Evolutionary conservation across 2,113 vertebrate species (phyloP), one percentile per base, ranked within the genome.

Genomic region (Vulpes vulpes): DNA sequence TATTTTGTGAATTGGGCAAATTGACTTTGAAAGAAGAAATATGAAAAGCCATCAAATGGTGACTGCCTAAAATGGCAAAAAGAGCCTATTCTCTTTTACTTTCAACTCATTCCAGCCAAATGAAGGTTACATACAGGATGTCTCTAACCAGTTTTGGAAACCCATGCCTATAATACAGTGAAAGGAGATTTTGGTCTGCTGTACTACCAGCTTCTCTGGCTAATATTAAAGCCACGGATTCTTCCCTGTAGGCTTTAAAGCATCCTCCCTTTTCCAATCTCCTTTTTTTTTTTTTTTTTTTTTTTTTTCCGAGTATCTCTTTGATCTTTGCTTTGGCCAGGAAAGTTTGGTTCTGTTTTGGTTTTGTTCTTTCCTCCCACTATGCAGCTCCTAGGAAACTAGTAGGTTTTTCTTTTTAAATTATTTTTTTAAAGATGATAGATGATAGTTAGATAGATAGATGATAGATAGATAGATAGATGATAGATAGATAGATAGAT

Each of bases 1-100:
- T 30, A 17, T 51, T 81, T 89, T 69, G 89, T 96, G 60, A 91
- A 92, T 91, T 80, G 69, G 14, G 30, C 69, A 84, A 67, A 84
- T 60, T n/a, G 90, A 91, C 57, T 11, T 16, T 74, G 65, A 89
- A 64, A 43, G 35, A 84, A 25, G 19, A 89, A 74, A 91, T 69
- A 59, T 67, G 19, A 76, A 91, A 95, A 89, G 38, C 14, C 71
- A 38, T 79, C 57, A 82, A 91, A 87, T 60, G 32, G 79, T 14
- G 3, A 74, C 55, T 55, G 12, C n/a, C 16, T 60, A 53, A 86
- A 4, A 35, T 20, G 88, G 10, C 30, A 81, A 74, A 88, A 38
- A 51, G 5, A 91, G 15, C 2, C n/a, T 65, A 9, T 69, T 74
- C 55, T 71, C 30, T 62, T 11, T 57, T 73, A 62, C 2, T 19